Evolutionary conservation across 2,113 vertebrate genomes (phyloP).

Genomic region (Podarcis muralis): DNA sequence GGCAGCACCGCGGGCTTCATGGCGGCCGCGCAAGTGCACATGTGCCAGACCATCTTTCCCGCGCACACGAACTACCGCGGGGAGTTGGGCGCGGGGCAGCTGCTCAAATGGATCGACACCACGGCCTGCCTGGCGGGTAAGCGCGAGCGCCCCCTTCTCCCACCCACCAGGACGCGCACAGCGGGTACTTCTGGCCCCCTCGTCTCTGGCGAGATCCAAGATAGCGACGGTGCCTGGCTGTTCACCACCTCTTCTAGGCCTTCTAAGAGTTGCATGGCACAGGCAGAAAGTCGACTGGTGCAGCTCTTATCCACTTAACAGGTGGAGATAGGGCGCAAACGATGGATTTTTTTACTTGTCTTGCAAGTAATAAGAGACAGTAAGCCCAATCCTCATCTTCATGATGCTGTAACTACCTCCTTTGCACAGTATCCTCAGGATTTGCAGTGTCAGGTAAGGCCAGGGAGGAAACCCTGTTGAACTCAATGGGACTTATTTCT

Average conservation of each 20-base stretch:
- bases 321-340: not conserved
- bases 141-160: not conserved
- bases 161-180: not conserved
- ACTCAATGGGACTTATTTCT: too few species aligned
- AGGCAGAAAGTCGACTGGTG: not conserved
- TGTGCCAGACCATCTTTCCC: conserved; percentile 75
- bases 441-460: not conserved
- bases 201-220: not conserved
- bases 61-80: conserved; percentile 72
- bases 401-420: not conserved
- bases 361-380: not conserved
- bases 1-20: not conserved
- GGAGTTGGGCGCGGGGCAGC: conserved; percentile 74
- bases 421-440: not conserved
- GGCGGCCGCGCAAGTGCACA: conserved; percentile 58
- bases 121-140: conserved; percentile 80
- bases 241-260: not conserved
- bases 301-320: not conserved
- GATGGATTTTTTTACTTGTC: not conserved
- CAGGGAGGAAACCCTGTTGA: not conserved
- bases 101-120: conserved; percentile 81
- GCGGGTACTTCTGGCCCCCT: too few species aligned
- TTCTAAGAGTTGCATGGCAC: not conserved
- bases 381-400: not conserved
- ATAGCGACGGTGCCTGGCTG: too few species aligned